Evolutionary conservation across 2,888 invertebrate genomes (phyloP).

Genomic region (Dastarcus helophoroides): DNA sequence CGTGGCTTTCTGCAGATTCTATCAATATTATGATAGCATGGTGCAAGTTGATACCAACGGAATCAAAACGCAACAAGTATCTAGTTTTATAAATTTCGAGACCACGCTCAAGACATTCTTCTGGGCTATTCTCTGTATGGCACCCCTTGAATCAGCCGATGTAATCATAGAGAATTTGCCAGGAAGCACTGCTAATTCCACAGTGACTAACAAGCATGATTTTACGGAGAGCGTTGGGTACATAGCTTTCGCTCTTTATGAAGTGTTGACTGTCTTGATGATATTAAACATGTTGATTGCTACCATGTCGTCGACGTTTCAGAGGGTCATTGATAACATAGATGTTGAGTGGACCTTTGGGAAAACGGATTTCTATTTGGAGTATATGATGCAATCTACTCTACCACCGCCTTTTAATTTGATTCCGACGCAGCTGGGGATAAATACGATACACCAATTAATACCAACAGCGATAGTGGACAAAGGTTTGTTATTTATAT

Average conservation of each 20-base stretch:
- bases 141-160: slow-evolving; percentile 51
- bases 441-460: slow-evolving; percentile 20
- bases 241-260: slow-evolving; percentile 54
- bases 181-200: slow-evolving; percentile 36
- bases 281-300: slow-evolving; percentile 69
- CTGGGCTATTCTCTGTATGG: slow-evolving; percentile 60
- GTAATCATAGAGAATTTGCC: slow-evolving; percentile 51
- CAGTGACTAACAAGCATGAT: slow-evolving; percentile 43
- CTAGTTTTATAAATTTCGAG: slow-evolving; percentile 47
- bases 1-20: slow-evolving; percentile 48
- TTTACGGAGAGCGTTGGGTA: slow-evolving; percentile 59
- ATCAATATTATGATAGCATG: slow-evolving; percentile 56
- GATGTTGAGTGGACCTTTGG: slow-evolving; percentile 69
- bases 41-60: slow-evolving; percentile 45
- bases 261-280: slow-evolving; percentile 59
- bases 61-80: slow-evolving; percentile 42
- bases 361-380: slow-evolving; percentile 59
- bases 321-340: slow-evolving; percentile 54
- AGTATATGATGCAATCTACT: slow-evolving; percentile 58
- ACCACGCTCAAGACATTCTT: slow-evolving; percentile 53
- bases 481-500: background rate
- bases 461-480: background rate
- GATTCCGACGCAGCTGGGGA: slow-evolving; percentile 47
- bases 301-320: slow-evolving; percentile 69
- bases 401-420: slow-evolving; percentile 63